Base-by-base conservation (phyloP, 2,888 invertebrate genomes). In the Ommatoiulus sabulosus region DNA sequence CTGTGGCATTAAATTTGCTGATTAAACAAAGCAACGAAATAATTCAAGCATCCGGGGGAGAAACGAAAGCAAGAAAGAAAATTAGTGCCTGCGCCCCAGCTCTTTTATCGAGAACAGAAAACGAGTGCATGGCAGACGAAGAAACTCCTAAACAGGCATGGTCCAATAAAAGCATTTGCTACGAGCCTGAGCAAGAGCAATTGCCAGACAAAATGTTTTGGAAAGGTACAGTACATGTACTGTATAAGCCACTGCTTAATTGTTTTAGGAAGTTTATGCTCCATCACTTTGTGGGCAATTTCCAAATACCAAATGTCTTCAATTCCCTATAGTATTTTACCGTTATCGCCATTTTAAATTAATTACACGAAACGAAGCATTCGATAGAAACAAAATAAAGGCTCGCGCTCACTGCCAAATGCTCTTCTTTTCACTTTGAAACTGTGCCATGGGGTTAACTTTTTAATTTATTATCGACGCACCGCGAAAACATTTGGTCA, bases 1-100 rank as follows among this genome's bases (percentile, higher is more conserved):
- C 80, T 12, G 35, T 43, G 80, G 80, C 80, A 80, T 80, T 80
- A 80, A 80, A 80, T 80, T 80, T 80, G 80, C 80, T 80, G 80
- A 80, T 80, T 80, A 80, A 80, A 80, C 80, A 80, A 80, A 80
- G 80, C 80, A 80, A 80, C 35, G 24, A 80, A 80, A 80, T 80
- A 80, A 80, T 80, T 80, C 80, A 35, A 35, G 80, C 80, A 80
- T 80, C 80, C 80, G 80, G 80, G 35, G 35, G 5, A 80, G 80
- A 43, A 80, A 72, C 72, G 20, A 72, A 24, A 10, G 24, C 20
- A 20, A 10, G 24, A 72, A 72, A 80, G 80, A 43, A 80, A 80
- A 35, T 80, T 35, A 80, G 80, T 35, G 80, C 35, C 35, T 80
- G 80, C 35, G 80, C 80, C 35, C 35, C 10, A 43, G 12, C 35